Base-by-base conservation (phyloP, 1,140 invertebrate genomes). In the Rhyacophila brunnea region DNA sequence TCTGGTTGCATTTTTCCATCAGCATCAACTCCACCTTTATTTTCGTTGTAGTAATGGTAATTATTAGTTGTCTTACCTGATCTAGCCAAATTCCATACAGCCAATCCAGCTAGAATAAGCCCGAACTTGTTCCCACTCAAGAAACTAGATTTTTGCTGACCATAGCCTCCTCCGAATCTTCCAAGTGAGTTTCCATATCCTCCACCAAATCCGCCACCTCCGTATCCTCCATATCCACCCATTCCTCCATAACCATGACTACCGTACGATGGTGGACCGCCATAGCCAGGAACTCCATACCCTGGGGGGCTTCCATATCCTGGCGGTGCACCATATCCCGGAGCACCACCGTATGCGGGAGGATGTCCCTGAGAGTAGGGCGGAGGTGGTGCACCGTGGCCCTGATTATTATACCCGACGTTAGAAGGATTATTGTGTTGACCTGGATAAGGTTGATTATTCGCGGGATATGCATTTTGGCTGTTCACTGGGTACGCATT, bases 21-120 rank as follows among this genome's bases (percentile, higher is more conserved):
- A 57, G 74, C 70, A 7, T 74, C 71, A 66, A 72, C 68, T 28
- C 76, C 74, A 45, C 75, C 74, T 45, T 76, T 74, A 36, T 75
- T 71, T 28, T 77, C 71, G 59, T 76, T 74, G 56, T 76, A 73
- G 48, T 66, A 69, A 48, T 67, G 65, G 15, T 76, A 51, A 20
- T 64, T 47, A 13, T 42, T 65, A 2, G 58, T 65, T 0, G 17
- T 55, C 6, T 32, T 69, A 38, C 75, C 77, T 7, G 74, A 76
- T 36, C 77, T 68, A 19, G 74, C 77, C 59, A 78, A 68, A 67
- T 79, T 79, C 76, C 76, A 79, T 20, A 79, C 64, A 9, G 77
- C 75, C 52, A 78, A 68, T 15, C 77, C 77, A 46, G 77, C 77
- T 48, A 79, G 63, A 42, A 79, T 68, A 17, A 75, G 75, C 38